Evolutionary conservation across 2,888 invertebrate genomes (phyloP).

Genomic region (Isoperla grammatica): DNA sequence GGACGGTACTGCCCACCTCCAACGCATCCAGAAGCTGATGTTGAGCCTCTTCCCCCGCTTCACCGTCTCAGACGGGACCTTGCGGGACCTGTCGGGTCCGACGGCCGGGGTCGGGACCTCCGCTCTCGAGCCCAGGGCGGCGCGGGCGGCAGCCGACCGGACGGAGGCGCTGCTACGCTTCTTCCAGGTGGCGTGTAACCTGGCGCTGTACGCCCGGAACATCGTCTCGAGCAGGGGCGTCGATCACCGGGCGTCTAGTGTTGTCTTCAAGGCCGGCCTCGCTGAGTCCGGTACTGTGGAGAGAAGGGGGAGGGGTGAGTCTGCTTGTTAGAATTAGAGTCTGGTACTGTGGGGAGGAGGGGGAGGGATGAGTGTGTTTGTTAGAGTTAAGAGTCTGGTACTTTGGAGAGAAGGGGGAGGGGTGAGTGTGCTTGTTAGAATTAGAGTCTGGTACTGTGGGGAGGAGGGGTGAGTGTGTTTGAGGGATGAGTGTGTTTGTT

Average conservation of each 20-base stretch:
- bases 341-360: neutral
- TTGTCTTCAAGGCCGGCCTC: conserved; percentile 50
- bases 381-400: conserved; percentile 40
- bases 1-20: conserved; percentile 41
- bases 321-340: no score
- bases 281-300: conserved; percentile 38
- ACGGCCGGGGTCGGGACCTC: conserved; percentile 29
- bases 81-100: conserved; percentile 42
- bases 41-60: conserved; percentile 69
- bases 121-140: neutral
- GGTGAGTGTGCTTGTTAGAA: conserved; percentile 7
- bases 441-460: neutral
- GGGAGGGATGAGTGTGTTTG: neutral
- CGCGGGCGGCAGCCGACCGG: conserved; percentile 8
- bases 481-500: no score
- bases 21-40: conserved; percentile 68
- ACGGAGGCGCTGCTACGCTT: conserved; percentile 31
- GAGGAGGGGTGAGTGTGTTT: no score
- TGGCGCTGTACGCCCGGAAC: conserved; percentile 65
- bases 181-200: conserved; percentile 62
- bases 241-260: conserved; percentile 49
- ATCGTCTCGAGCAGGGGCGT: conserved; percentile 52
- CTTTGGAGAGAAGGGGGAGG: conserved; percentile 3
- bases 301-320: conserved; percentile 6
- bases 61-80: conserved; percentile 44